Percentiles rank a stretch among this genome's conserved stretches.
phyloP scores from a whole-genome alignment of 2,797 vertebrate genomes.

The Silurus aristotelis region DNA sequence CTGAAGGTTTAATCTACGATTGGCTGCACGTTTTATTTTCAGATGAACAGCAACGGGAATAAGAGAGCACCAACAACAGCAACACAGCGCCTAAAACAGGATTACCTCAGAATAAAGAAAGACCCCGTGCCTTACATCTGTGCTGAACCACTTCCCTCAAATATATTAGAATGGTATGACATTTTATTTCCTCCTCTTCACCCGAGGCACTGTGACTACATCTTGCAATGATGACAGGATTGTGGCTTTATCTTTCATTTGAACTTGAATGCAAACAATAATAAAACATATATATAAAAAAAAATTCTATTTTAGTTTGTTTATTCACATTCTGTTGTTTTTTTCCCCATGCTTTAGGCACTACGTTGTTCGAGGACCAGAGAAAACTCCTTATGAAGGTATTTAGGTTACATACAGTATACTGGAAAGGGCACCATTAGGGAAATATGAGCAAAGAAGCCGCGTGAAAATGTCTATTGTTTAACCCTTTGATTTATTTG shows the following conservation, averaged over 20 bases:
- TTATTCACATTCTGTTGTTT: not conserved
- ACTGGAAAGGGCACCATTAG: no score
- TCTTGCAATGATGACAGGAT: not conserved
- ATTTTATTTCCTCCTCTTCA: not conserved
- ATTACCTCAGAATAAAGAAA: constrained; percentile 97
- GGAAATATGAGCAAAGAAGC: no score
- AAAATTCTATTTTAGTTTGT: not conserved
- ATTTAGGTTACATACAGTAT: constrained; percentile 6
- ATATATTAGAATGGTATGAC: constrained; percentile 92
- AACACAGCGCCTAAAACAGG: constrained; percentile 93
- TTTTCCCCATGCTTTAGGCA: constrained; percentile 76
- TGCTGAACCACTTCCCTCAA: constrained; percentile 93
- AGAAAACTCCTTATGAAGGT: constrained; percentile 96
- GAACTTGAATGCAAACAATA: not conserved
- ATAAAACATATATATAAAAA: not conserved
- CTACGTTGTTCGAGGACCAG: constrained; percentile 94
- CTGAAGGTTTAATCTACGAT: not conserved
- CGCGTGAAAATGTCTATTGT: no score
- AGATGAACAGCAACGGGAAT: constrained; percentile 93
- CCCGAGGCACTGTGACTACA: not conserved
- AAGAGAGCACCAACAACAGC: constrained; percentile 95
- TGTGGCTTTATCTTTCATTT: not conserved
- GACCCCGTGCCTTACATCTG: constrained; percentile 99
- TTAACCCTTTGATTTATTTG: no score
- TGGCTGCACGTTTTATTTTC: constrained; percentile 7